These are phyloP conservation scores for Steromphala cineraria DNA, from an alignment of 2,888 invertebrate genomes.

Conservation along the genomic window DNA sequence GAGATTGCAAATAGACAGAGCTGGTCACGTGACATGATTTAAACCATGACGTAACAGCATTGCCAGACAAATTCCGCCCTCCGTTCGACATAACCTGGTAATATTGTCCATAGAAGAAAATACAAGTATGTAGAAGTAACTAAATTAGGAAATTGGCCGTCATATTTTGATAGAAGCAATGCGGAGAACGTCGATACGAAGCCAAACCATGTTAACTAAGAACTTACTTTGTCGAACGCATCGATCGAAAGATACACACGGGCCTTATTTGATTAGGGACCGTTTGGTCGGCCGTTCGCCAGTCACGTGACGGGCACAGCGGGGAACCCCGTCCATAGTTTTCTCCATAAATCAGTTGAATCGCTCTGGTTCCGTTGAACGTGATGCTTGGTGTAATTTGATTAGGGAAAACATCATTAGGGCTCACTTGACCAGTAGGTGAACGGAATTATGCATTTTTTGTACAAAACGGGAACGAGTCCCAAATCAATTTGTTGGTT, in stretches of 20 bases:
- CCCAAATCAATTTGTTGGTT: no score
- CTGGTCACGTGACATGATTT: not conserved
- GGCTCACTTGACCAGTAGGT: no score
- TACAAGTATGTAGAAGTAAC: not conserved
- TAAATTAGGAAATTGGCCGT: not conserved
- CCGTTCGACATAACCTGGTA: not conserved
- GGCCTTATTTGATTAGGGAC: not conserved
- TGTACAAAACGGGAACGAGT: no score
- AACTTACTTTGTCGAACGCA: not conserved
- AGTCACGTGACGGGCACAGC: not conserved
- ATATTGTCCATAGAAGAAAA: not conserved
- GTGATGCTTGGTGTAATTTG: no score
- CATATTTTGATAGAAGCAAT: conserved; percentile 4
- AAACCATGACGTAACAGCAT: not conserved
- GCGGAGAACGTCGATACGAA: not conserved
- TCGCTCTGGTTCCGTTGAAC: not conserved
- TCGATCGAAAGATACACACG: not conserved
- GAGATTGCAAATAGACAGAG: not conserved
- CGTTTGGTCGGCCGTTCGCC: not conserved
- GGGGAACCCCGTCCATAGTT: not conserved
- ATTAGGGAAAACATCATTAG: no score
- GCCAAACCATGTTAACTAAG: not conserved
- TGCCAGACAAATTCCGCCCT: not conserved
- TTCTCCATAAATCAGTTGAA: not conserved
- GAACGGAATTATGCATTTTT: no score